These are phyloP conservation scores for Lagorchestes hirsutus DNA, from an alignment of 2,797 vertebrate genomes.

Conservation along the genomic window DNA sequence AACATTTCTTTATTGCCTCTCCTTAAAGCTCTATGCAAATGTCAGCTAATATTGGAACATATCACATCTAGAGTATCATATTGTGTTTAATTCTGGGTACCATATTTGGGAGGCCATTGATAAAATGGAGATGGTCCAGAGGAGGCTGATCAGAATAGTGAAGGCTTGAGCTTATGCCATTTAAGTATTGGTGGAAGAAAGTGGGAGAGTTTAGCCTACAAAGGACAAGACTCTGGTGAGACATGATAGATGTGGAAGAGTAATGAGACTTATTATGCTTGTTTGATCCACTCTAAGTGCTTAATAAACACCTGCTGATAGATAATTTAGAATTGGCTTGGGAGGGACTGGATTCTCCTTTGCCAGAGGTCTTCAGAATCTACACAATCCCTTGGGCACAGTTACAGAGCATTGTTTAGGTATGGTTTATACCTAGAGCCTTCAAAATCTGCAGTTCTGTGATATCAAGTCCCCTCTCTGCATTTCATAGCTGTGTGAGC, in stretches of 20 bases:
- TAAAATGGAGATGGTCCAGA: not conserved
- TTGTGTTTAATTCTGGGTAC: not conserved
- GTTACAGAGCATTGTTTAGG: not conserved
- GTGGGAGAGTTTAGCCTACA: not conserved
- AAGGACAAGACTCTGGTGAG: not conserved
- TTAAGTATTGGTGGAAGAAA: not conserved
- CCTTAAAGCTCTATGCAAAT: not conserved
- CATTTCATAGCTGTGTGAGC: not conserved
- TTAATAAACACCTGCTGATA: not conserved
- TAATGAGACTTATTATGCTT: not conserved
- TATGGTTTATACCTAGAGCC: not conserved
- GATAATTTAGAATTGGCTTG: not conserved
- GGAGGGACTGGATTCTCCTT: not conserved
- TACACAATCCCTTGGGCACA: not conserved
- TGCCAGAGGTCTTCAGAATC: not conserved
- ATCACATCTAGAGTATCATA: not conserved
- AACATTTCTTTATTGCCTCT: not conserved
- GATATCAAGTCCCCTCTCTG: not conserved
- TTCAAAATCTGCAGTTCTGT: not conserved
- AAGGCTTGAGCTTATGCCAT: not conserved
- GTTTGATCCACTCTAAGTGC: not conserved
- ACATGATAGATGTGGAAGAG: not conserved
- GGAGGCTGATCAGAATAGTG: not conserved
- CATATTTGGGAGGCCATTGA: not conserved
- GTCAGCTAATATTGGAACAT: not conserved